Evolutionary conservation across 1,140 invertebrate genomes (phyloP), one percentile per base, ranked within the genome.

Genomic region (Caerostris darwini): DNA sequence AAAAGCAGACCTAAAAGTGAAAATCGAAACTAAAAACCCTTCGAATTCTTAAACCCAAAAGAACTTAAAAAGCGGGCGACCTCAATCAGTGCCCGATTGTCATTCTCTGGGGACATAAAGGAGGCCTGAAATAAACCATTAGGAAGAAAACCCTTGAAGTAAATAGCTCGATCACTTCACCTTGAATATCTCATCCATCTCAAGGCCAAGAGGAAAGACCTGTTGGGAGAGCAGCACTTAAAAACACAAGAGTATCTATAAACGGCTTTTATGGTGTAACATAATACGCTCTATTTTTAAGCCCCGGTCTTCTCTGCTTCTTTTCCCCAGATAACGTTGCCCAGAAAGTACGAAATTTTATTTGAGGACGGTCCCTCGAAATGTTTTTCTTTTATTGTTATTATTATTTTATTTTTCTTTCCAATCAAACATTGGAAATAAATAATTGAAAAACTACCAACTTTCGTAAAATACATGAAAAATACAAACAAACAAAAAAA

Each of bases 241-340:
- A 94, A 94, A 82, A 89, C 86, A 94, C 92, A 94, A 88, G 85
- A 87, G 92, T 82, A 94, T 88, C 92, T 81, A 88, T 89, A 88
- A 94, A 88, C 85, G 58, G 57, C 69, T 88, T 89, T 94, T 94
- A 94, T 82, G 92, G 71, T 64, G 92, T 89, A 94, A 94, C 71
- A 61, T 88, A 89, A 94, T 82, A 89, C 86, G 6, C 17, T 19
- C 83, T 86, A 87, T 87, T 94, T 94, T 88, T 88, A 94, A 94
- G 53, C 19, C 61, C 82, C n/a, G 90, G 56, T 67, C 56, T 82
- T 77, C 17, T 58, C 17, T 58, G 8, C n/a, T 34, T 85, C 19
- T 64, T 69, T 34, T 14, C n/a, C 5, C 59, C 56, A 91, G 57
- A 85, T 83, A 85, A 19, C 57, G 59, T 90, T 81, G 54, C 56